phyloP scores from a whole-genome alignment of 2,113 vertebrate species.

The Pycnonotus jocosus region DNA sequence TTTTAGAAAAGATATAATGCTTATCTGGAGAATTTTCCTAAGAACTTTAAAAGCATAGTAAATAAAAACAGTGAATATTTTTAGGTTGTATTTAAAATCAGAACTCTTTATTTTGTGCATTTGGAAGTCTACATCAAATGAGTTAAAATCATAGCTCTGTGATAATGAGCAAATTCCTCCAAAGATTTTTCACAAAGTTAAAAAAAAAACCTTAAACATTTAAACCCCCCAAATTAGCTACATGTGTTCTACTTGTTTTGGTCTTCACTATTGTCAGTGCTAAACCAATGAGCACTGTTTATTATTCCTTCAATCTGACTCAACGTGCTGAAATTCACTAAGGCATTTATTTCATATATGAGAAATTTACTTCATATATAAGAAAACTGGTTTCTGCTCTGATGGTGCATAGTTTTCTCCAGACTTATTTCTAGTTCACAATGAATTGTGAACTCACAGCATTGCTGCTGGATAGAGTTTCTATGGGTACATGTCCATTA shows the following conservation, averaged over 20 bases:
- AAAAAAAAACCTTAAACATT: not conserved
- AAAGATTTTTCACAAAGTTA: not conserved
- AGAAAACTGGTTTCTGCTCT: not conserved
- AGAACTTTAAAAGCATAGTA: not conserved
- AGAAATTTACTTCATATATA: too few species aligned
- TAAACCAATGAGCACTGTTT: not conserved
- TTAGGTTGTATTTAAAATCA: not conserved
- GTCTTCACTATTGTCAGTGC: not conserved
- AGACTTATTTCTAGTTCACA: not conserved
- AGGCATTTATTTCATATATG: not conserved
- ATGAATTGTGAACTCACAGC: not conserved
- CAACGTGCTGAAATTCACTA: not conserved
- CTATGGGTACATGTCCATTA: accelerated
- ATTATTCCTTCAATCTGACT: not conserved
- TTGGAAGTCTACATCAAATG: not conserved
- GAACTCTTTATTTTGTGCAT: not conserved
- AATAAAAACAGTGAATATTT: not conserved
- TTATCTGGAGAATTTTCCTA: not conserved
- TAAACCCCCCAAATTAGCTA: not conserved
- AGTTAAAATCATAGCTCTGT: not conserved
- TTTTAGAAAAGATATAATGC: not conserved
- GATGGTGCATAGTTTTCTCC: not conserved
- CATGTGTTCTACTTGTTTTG: not conserved
- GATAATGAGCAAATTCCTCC: not conserved
- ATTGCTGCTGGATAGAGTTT: not conserved